These are phyloP conservation scores for Cephonodes hylas DNA, from an alignment of 2,888 invertebrate species.

Conservation along the genomic window DNA sequence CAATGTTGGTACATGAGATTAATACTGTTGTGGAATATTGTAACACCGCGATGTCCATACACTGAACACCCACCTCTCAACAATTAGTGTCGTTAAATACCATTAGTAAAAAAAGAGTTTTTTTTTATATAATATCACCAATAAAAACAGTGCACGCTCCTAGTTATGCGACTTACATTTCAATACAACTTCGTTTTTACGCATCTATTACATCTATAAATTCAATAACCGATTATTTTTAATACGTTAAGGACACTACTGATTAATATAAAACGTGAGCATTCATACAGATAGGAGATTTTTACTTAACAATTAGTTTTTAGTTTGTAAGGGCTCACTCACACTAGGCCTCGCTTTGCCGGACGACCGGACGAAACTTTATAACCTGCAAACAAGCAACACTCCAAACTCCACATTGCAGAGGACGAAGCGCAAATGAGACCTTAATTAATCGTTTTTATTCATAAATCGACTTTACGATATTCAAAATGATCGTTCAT, in stretches of 20 bases:
- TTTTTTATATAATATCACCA: slow-evolving; percentile 43
- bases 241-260: slow-evolving; percentile 61
- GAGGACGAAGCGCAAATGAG: slow-evolving; percentile 9
- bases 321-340: slow-evolving; percentile 14
- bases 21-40: slow-evolving; percentile 75
- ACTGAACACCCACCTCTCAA: slow-evolving; percentile 55
- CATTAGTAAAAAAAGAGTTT: slow-evolving; percentile 63
- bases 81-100: slow-evolving; percentile 61
- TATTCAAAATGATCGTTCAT: slow-evolving; percentile 15
- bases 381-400: slow-evolving; percentile 2
- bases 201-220: slow-evolving; percentile 72
- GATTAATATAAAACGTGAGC: slow-evolving; percentile 77
- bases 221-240: slow-evolving; percentile 68
- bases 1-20: slow-evolving; percentile 81
- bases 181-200: slow-evolving; percentile 58
- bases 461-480: neutral
- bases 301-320: slow-evolving; percentile 45
- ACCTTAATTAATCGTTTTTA: slow-evolving; percentile 1
- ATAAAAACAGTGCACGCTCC: slow-evolving; percentile 68
- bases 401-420: neutral
- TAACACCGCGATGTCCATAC: slow-evolving; percentile 47
- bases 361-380: neutral
- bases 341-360: neutral
- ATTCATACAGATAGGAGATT: slow-evolving; percentile 73
- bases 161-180: slow-evolving; percentile 54